These are phyloP conservation scores for Leptopterna dolabrata DNA, from an alignment of 2,888 invertebrate species.

Conservation along the genomic window DNA sequence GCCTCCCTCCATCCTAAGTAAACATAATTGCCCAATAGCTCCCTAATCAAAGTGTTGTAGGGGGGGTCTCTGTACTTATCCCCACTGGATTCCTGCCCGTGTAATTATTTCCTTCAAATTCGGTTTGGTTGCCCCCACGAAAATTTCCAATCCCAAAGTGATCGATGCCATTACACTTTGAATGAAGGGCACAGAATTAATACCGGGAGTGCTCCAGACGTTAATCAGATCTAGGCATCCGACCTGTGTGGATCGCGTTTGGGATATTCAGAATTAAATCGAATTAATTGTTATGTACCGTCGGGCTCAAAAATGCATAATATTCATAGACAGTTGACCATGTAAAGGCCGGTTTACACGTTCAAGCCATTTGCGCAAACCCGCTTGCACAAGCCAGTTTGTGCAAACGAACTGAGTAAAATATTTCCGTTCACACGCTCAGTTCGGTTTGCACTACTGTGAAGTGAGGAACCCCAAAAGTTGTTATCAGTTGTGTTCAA, in stretches of 20 bases:
- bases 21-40: conserved; percentile 50
- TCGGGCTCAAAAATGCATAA: not conserved
- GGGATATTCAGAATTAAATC: not conserved
- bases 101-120: conserved; percentile 38
- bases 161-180: conserved; percentile 29
- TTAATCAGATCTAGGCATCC: conserved; percentile 23
- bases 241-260: not conserved
- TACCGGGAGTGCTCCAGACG: conserved; percentile 31
- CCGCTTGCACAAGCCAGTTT: too few species aligned
- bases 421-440: too few species aligned
- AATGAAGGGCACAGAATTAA: conserved; percentile 37
- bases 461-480: too few species aligned
- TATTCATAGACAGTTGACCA: too few species aligned
- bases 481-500: too few species aligned
- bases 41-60: conserved; percentile 31
- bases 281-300: not conserved
- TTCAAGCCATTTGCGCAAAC: too few species aligned
- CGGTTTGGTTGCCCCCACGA: not conserved
- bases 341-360: too few species aligned
- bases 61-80: not conserved
- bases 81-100: not conserved
- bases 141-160: not conserved
- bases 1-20: conserved; percentile 41
- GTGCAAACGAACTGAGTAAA: too few species aligned
- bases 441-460: too few species aligned